Evolutionary conservation across 2,888 invertebrate genomes (phyloP).

Genomic region (Clistopyga incitator): DNA sequence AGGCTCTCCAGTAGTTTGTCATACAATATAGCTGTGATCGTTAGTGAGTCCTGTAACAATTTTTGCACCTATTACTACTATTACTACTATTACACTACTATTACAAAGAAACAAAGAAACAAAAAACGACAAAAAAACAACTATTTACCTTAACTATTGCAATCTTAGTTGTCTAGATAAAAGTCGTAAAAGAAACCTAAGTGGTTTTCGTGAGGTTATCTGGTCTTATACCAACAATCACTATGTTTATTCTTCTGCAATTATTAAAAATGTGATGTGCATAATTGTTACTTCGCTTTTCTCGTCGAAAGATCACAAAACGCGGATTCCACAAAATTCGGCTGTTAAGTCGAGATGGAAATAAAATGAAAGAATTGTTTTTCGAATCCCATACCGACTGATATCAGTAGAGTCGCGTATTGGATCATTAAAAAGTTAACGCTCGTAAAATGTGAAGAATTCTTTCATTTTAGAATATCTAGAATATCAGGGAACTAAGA

Average conservation of each 20-base stretch:
- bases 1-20: constrained; percentile 62
- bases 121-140: constrained; percentile 3
- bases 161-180: constrained; percentile 35
- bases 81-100: constrained; percentile 24
- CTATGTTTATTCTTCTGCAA: constrained; percentile 25
- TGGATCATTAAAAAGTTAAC: neutral
- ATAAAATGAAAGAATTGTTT: neutral
- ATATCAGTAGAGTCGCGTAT: constrained; percentile 8
- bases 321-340: neutral
- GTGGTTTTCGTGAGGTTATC: neutral
- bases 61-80: constrained; percentile 61
- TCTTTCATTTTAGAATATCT: neutral
- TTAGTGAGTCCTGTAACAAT: constrained; percentile 72
- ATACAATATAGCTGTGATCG: constrained; percentile 83
- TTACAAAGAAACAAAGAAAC: neutral
- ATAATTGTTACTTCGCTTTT: constrained; percentile 17
- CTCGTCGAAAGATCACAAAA: constrained; percentile 2
- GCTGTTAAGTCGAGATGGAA: constrained; percentile 1
- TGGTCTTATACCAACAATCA: constrained; percentile 20
- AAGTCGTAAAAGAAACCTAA: neutral
- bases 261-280: constrained; percentile 37
- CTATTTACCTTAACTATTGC: constrained; percentile 43
- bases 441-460: neutral
- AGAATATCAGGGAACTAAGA: neutral
- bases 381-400: neutral